Base-by-base conservation (phyloP, 2,888 invertebrate genomes). In the Patella caerulea region DNA sequence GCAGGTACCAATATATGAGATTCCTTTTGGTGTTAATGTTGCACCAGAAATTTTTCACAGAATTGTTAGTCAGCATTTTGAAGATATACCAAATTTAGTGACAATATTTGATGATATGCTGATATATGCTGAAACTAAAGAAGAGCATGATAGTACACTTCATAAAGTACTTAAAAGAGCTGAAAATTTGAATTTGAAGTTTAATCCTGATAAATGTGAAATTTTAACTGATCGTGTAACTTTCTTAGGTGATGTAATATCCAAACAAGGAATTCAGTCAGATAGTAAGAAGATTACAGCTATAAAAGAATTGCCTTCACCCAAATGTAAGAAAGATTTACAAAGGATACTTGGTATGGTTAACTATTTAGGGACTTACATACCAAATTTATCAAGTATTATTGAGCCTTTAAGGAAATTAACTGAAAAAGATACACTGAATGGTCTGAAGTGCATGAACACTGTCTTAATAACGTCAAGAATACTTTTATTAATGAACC, bases 161-260 rank as follows among this genome's bases (percentile, higher is more conserved):
- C 55, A 55, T 55, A 55, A 55, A 17, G 55, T 55, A 3, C 17
- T 55, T 15, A 12, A 55, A 55, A 55, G 55, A 55, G 55, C 55
- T 55, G 55, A 55, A 55, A 17, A 17, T 15, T 2, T 55, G 1
- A 55, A 55, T 55, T 55, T 55, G 55, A 15, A 55, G 55, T 24
- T 73, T 29, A n/a, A 77, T 9, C 34, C 15, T 76, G 75, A 72
- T 17, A 78, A 78, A 24, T 78, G 78, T 53, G 17, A 55, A 17
- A 55, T 55, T 55, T 55, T 55, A 55, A 55, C 55, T 55, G 55
- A 59, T 59, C 15, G 59, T 59, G 59, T 59, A 59, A 59, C 59
- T 59, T 14, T 59, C n/a, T n/a, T 59, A n/a, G 59, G 59, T 59
- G 59, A 59, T 59, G n/a, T 59, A 14, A 59, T 59, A 59, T 59